Evolutionary conservation across 2,113 vertebrate species (phyloP).

Genomic region (Harpagus bidentatus): DNA sequence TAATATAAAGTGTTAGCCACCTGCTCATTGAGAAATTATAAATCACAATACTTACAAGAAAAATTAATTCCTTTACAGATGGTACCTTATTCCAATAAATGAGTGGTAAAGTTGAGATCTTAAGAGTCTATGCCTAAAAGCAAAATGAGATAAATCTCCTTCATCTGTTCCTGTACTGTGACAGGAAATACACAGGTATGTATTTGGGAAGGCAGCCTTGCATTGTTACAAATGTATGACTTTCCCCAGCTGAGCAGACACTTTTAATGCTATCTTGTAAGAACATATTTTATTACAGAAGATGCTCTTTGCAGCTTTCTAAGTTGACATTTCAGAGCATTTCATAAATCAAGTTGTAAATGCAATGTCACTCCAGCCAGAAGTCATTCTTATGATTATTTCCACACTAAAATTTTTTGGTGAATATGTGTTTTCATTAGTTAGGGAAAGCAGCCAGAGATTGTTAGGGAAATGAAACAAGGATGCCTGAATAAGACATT

Average conservation of each 20-base stretch:
- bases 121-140: neutral
- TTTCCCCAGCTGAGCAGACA: neutral
- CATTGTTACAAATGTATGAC: neutral
- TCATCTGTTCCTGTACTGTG: neutral
- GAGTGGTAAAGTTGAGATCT: slow-evolving; percentile 11
- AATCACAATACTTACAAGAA: slow-evolving; percentile 28
- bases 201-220: neutral
- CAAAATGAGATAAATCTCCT: neutral
- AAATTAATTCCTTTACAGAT: slow-evolving; percentile 35
- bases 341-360: neutral
- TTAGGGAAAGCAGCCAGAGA: neutral
- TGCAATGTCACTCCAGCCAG: neutral
- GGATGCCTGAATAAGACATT: neutral
- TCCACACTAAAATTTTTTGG: neutral
- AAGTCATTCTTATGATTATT: neutral
- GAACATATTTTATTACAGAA: neutral
- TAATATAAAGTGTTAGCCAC: neutral
- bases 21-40: slow-evolving; percentile 38
- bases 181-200: neutral
- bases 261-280: neutral
- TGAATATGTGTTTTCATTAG: neutral
- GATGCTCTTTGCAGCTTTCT: neutral
- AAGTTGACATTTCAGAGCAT: neutral
- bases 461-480: neutral
- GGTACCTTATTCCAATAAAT: slow-evolving; percentile 44